Base-by-base conservation (phyloP, 2,797 vertebrate species). In the Sebastes trivittatus region DNA sequence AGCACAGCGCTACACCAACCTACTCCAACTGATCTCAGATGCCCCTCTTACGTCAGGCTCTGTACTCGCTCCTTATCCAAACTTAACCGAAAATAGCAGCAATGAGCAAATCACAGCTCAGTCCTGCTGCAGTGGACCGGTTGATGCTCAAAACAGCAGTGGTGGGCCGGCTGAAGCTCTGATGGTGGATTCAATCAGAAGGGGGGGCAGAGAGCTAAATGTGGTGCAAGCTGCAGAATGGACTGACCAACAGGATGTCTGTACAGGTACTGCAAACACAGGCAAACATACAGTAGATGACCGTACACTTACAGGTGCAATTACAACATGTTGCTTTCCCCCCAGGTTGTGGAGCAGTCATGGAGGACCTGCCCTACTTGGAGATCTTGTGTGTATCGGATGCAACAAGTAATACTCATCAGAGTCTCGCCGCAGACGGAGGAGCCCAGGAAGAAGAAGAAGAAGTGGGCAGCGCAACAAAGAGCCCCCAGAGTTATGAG, bases 361-460 rank as follows among this genome's bases (percentile, higher is more conserved):
- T 93, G 70, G 95, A 95, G 59, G 94, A 95, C 18, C 87, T 94
- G 34, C 96, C 96, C 67, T 96, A 96, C 89, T 83, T 96, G 87
- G 96, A 97, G 92, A 92, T 96, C 74, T 60, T 94, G 32, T 91
- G 94, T 58, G 78, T 67, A 11, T 78, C 91, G 22, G 78, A 92
- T 70, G n/a, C 49, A 74, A 52, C 49, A 7, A 69, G 22, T 61
- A 42, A 13, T 22, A 8, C 54, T 67, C 59, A 4, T 22, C 72
- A 75, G 7, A 83, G 49, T 16, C 38, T 55, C 16, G 29, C 5
- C 58, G 58, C 65, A 71, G 81, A 83, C 1, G 52, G 13, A 46
- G 66, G 30, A 63, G 52, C 16, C 11, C 56, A 30, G 13, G 34
- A 49, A 30, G 29, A 30, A 18, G 82, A 80, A 23, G 82, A 80